Evolutionary conservation across 2,797 vertebrate species (phyloP).

Genomic region (Merluccius polli): DNA sequence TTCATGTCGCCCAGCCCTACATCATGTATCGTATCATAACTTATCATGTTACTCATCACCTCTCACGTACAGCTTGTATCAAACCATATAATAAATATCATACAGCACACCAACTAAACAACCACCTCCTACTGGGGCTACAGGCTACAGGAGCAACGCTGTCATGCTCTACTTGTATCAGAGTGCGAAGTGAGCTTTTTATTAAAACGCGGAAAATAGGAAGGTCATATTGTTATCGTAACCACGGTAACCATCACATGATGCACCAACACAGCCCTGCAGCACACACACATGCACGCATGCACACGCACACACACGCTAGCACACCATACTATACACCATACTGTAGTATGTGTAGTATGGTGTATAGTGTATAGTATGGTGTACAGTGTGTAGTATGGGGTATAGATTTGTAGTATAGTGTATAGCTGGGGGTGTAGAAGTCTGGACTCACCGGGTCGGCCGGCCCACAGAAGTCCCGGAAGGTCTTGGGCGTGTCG

Average conservation of each 20-base stretch:
- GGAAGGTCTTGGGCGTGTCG: conserved; percentile 76
- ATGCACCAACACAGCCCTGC: background rate
- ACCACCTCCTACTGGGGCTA: too few species aligned
- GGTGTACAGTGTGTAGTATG: background rate
- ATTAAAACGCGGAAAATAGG: background rate
- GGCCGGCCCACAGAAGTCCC: conserved; percentile 89
- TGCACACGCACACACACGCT: background rate
- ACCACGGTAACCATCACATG: background rate
- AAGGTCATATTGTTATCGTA: background rate
- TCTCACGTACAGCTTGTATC: background rate
- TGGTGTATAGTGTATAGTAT: too few species aligned
- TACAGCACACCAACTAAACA: background rate
- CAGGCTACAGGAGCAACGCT: background rate
- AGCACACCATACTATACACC: too few species aligned
- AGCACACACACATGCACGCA: background rate
- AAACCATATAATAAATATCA: background rate
- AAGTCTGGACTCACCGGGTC: conserved; percentile 88
- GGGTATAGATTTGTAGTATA: background rate
- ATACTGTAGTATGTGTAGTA: too few species aligned
- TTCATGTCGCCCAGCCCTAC: too few species aligned
- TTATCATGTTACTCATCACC: too few species aligned
- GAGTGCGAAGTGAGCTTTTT: background rate
- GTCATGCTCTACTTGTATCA: background rate
- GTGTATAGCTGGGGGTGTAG: background rate
- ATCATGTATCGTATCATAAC: too few species aligned